Percentiles rank a stretch among this genome's conserved stretches.
Conservation (phyloP, 2,888 invertebrate species). For the Clivina fossor region DNA sequence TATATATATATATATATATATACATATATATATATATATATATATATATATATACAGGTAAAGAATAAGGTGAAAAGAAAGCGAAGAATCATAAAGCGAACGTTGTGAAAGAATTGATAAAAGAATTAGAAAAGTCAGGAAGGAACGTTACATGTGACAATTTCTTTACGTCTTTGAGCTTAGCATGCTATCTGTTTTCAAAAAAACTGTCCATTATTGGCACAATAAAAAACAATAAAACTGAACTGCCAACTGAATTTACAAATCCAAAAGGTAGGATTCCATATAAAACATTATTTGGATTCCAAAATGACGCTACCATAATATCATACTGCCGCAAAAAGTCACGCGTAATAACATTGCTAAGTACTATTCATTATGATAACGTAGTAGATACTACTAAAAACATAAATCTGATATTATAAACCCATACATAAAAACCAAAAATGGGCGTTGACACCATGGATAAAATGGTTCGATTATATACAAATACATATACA, state of each 20-base stretch:
- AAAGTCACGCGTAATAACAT: not conserved
- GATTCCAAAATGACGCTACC: not conserved
- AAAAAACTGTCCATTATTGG: not conserved
- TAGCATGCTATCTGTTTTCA: not conserved
- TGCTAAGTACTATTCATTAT: no score
- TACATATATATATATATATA: no score
- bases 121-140: slow-evolving; percentile 1
- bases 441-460: slow-evolving; percentile 24
- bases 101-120: not conserved
- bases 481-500: no score
- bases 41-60: no score
- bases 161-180: not conserved
- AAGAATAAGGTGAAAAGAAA: not conserved
- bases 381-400: no score
- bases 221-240: slow-evolving; percentile 3
- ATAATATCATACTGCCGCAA: not conserved
- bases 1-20: no score
- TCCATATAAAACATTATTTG: not conserved
- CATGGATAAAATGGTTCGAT: slow-evolving; percentile 21
- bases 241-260: not conserved
- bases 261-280: not conserved
- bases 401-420: no score
- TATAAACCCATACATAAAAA: no score
- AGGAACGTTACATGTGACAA: slow-evolving; percentile 1
- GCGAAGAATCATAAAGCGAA: not conserved